These are phyloP conservation scores for Lithophane socia DNA, from an alignment of 2,888 invertebrate genomes.

Conservation along the genomic window DNA sequence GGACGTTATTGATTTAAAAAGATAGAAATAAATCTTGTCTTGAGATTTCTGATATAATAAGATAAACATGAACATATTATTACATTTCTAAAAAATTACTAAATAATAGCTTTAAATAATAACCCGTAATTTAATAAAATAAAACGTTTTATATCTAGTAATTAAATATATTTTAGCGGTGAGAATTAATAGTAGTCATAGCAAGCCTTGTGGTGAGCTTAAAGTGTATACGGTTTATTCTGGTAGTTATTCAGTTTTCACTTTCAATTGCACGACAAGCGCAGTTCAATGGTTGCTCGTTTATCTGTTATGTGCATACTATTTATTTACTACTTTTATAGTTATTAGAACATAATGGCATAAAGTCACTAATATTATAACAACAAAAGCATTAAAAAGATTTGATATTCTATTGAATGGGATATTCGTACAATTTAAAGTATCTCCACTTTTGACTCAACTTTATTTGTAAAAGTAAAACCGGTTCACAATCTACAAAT, in stretches of 20 bases:
- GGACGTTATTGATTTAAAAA: conserved; percentile 1
- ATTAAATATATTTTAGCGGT: background rate
- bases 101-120: background rate
- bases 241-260: conserved; percentile 32
- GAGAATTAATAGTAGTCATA: background rate
- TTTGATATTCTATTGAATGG: background rate
- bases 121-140: background rate
- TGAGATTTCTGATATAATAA: background rate
- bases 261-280: conserved; percentile 45
- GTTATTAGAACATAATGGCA: background rate
- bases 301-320: background rate
- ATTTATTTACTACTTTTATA: background rate
- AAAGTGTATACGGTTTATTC: conserved; percentile 7
- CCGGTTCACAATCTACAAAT: background rate
- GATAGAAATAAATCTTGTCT: background rate
- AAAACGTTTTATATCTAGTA: background rate
- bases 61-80: background rate
- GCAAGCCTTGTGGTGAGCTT: background rate
- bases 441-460: background rate
- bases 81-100: background rate
- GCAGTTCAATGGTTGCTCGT: background rate
- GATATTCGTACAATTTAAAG: background rate
- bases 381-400: background rate
- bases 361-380: background rate
- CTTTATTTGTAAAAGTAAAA: background rate